These are phyloP conservation scores for Leuctra nigra DNA, from an alignment of 2,888 invertebrate genomes.

Conservation along the genomic window DNA sequence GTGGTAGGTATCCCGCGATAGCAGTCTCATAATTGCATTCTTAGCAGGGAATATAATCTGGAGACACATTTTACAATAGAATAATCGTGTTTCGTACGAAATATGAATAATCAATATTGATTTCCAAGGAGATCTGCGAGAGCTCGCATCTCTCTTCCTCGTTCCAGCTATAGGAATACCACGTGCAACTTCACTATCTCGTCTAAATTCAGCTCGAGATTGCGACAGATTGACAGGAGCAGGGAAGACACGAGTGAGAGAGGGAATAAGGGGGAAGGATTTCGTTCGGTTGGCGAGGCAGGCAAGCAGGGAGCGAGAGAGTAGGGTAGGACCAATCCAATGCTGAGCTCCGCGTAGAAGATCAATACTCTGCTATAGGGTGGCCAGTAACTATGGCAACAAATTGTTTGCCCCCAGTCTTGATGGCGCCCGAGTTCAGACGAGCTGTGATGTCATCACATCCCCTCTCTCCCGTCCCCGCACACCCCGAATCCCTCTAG, in stretches of 20 bases:
- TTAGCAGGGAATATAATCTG: no score
- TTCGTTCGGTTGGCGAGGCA: neutral
- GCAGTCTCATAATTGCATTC: no score
- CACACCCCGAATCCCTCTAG: neutral
- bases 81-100: no score
- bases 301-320: conserved; percentile 15
- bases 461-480: neutral
- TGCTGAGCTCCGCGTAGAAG: conserved; percentile 24
- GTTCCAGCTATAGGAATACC: no score
- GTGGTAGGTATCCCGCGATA: no score
- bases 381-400: conserved; percentile 29
- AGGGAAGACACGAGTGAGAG: conserved; percentile 8
- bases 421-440: conserved; percentile 23
- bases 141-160: no score
- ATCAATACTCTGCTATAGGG: conserved; percentile 36
- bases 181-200: no score
- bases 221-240: neutral
- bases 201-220: no score
- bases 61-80: no score
- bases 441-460: conserved; percentile 24
- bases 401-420: conserved; percentile 30
- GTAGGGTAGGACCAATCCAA: conserved; percentile 25
- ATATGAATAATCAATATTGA: no score
- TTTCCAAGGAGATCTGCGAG: no score
- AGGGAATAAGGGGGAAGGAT: neutral